Evolutionary conservation across 2,888 invertebrate species (phyloP).

Genomic region (Ormyrus nitidulus): DNA sequence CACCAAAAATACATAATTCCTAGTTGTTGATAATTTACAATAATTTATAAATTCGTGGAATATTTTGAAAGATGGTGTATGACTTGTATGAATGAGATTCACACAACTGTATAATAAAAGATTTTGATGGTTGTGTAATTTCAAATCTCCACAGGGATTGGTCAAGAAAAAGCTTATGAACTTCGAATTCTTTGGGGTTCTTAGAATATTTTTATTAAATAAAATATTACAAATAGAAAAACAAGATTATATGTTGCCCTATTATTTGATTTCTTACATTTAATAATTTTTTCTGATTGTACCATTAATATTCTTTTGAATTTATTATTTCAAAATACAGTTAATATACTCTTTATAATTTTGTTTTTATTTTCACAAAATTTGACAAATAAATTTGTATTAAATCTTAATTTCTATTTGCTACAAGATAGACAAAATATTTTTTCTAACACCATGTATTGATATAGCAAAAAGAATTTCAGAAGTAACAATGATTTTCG

Average conservation of each 20-base stretch:
- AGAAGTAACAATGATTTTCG: too few relatives aligned
- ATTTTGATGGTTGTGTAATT: slow-evolving; percentile 45
- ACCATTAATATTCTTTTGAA: slow-evolving; percentile 5
- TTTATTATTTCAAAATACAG: slow-evolving; percentile 31
- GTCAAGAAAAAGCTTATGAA: slow-evolving; percentile 50
- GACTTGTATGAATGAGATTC: slow-evolving; percentile 45
- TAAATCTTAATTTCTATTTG: background rate
- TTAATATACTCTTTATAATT: slow-evolving; percentile 6
- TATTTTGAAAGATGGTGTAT: slow-evolving; percentile 42
- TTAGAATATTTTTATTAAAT: slow-evolving; percentile 58
- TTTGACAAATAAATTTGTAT: background rate
- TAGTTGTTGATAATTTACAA: slow-evolving; percentile 55
- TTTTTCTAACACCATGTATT: too few relatives aligned
- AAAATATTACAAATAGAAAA: slow-evolving; percentile 55
- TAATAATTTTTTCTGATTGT: slow-evolving; percentile 12
- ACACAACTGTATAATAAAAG: slow-evolving; percentile 45
- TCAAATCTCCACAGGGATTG: slow-evolving; percentile 47
- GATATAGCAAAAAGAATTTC: too few relatives aligned
- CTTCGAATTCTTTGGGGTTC: slow-evolving; percentile 42
- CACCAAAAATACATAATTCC: slow-evolving; percentile 44
- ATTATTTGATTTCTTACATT: slow-evolving; percentile 22
- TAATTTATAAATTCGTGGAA: slow-evolving; percentile 50
- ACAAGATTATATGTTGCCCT: slow-evolving; percentile 24
- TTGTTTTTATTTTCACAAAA: slow-evolving; percentile 15
- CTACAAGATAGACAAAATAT: too few relatives aligned